Percentiles rank a stretch among this genome's conserved stretches.
These are phyloP conservation scores for Microcebus jonahi DNA, from an alignment of 2,113 vertebrate species.

Conservation along the genomic window DNA sequence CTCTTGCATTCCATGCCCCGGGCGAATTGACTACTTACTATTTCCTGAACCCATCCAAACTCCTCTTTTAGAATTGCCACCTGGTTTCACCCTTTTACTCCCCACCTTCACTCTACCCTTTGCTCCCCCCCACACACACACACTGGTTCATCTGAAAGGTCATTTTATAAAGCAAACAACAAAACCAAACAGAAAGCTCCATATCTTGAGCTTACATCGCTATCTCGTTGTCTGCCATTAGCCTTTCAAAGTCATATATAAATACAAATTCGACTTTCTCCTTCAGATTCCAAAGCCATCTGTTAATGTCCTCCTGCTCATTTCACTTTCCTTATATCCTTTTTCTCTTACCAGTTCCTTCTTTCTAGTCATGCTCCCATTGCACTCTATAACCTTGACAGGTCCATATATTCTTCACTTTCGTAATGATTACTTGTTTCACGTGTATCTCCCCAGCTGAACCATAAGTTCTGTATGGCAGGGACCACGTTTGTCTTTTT, in stretches of 20 bases:
- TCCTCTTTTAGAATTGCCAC: not conserved
- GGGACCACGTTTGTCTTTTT: not conserved
- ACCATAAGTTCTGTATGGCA: not conserved
- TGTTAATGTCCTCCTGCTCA: not conserved
- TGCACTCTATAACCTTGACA: not conserved
- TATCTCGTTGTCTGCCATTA: not conserved
- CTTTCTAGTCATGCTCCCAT: not conserved
- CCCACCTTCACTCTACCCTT: not conserved
- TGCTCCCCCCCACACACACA: too few species aligned
- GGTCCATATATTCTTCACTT: not conserved
- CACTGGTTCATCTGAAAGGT: not conserved
- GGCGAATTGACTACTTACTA: not conserved
- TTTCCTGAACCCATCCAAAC: not conserved
- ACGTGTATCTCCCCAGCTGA: not conserved
- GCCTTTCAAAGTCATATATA: not conserved
- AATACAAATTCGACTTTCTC: not conserved
- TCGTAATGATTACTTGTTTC: not conserved
- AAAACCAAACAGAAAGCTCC: not conserved
- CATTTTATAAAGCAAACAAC: not conserved
- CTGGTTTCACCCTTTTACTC: not conserved
- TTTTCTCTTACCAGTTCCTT: not conserved
- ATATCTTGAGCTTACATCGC: not conserved
- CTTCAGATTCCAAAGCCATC: not conserved
- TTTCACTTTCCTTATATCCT: not conserved
- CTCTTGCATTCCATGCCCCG: not conserved